Percentiles rank a stretch among this genome's conserved stretches.
Conservation (phyloP, 2,888 invertebrate genomes). For the Bombylius major region DNA sequence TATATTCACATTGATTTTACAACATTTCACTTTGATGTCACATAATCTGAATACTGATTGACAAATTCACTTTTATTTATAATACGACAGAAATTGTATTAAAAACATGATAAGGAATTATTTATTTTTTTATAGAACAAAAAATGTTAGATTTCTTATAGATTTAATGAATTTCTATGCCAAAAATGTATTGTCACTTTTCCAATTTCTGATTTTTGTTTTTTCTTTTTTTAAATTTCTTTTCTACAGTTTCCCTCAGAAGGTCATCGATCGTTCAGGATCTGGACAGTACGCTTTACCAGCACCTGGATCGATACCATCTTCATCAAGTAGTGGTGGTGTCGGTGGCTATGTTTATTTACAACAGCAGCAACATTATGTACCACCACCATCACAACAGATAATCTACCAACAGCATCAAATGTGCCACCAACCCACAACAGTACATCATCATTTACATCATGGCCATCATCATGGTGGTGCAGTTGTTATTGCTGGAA, state of each 20-base stretch:
- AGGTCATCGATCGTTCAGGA: conserved; percentile 30
- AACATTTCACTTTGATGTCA: no score
- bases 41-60: no score
- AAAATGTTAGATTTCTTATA: no score
- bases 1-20: no score
- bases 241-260: conserved; percentile 33
- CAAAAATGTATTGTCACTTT: no score
- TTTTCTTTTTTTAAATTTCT: conserved; percentile 3
- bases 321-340: conserved; percentile 17
- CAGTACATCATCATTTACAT: conserved; percentile 23
- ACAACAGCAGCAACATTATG: conserved; percentile 30
- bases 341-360: conserved; percentile 33
- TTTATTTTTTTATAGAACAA: no score
- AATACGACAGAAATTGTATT: no score
- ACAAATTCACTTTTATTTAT: no score
- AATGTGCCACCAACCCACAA: conserved; percentile 33
- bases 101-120: no score
- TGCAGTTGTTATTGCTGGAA: conserved; percentile 33
- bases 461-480: conserved; percentile 34
- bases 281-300: conserved; percentile 30
- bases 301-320: conserved; percentile 22
- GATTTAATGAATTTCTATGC: no score
- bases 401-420: conserved; percentile 18
- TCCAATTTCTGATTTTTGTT: background rate
- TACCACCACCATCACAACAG: conserved; percentile 16